Evolutionary conservation across 23 tunicate genomes (phyloP), one percentile per base, ranked within the genome.

Genomic region (Styela clava): DNA sequence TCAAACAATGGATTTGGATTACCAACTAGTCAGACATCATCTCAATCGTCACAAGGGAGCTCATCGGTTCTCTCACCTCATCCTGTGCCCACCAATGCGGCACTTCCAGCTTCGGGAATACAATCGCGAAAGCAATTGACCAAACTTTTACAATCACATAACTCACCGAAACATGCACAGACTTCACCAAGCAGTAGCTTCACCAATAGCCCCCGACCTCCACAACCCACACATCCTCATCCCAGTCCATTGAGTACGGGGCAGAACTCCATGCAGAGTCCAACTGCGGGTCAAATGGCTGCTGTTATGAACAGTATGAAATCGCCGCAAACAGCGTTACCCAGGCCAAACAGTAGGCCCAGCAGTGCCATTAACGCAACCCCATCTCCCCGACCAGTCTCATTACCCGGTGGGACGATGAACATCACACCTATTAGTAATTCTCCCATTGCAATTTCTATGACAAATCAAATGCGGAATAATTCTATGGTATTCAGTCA

Each of bases 331-430:
- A 31, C 44, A 23, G 64, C 27, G 27, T 73, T 73, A 35, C 73
- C 87, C 27, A 61, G 61, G n/a, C 80, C 89, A 7, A 74, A 79
- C 31, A 62, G 78, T 31, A 78, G 95, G 31, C 44, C 95, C 28
- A 80, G 82, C 69, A 85, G 90, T 35, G 84, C 79, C 32, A 82
- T 85, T 68, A 85, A 85, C 74, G 88, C 97, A 28, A 91, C 97
- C 51, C 97, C 97, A 69, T 91, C 97, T 3, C 97, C 97, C 25
- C 24, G 97, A 34, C 91, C 81, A n/a, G 81, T 52, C 26, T 23
- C 79, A n/a, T 70, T 79, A 44, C 84, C 89, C 21, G 63, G 82
- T 20, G 33, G 79, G 65, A 79, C 84, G 3, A 80, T 85, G 81
- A 68, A 78, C 5, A 32, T 30, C 35, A 29, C 24, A 3, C 32